Conservation (phyloP, 2,113 vertebrate species). For the Marcusenius ussheri region DNA sequence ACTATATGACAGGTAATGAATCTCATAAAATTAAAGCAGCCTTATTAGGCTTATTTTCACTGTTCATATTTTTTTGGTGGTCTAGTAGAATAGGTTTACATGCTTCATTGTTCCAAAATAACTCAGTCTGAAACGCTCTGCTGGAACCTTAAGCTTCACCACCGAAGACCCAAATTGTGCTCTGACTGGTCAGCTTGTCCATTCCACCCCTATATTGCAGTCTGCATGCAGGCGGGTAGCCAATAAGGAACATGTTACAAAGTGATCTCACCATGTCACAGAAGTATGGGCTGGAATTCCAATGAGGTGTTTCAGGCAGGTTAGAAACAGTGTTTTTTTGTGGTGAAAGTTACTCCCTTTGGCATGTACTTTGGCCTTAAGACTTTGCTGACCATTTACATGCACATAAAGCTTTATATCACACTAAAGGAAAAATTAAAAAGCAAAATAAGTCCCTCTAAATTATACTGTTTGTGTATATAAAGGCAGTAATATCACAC, state of each 20-base stretch:
- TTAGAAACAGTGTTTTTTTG: neutral
- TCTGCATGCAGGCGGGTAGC: neutral
- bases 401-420: neutral
- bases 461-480: neutral
- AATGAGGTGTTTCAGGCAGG: no score
- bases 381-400: neutral
- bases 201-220: neutral
- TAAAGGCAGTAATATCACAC: neutral
- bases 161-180: neutral
- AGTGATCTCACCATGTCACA: neutral
- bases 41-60: neutral
- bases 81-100: neutral
- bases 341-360: neutral
- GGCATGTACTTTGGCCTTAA: neutral
- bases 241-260: neutral
- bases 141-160: neutral
- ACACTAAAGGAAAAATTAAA: neutral
- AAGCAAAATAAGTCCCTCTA: neutral
- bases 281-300: no score
- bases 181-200: neutral
- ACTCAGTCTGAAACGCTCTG: neutral
- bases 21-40: constrained; percentile 40
- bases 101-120: no score
- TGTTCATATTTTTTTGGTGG: neutral
- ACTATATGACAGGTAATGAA: constrained; percentile 25